phyloP scores from a whole-genome alignment of 2,888 invertebrate genomes.

The Volucella inanis region DNA sequence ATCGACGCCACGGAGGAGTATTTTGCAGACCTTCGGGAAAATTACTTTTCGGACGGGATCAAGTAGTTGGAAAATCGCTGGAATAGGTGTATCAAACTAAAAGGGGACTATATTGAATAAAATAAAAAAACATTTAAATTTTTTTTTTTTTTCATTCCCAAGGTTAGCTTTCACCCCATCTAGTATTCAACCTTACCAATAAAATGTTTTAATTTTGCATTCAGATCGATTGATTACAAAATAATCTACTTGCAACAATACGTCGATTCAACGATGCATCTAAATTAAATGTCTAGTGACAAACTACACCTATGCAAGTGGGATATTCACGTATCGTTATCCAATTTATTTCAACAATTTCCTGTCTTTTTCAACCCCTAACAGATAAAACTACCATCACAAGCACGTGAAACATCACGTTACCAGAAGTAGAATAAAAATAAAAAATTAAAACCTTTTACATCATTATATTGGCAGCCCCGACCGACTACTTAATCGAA shows the following conservation, averaged over 20 bases:
- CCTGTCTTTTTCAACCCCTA: slow-evolving; percentile 23
- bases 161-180: no score
- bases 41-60: no score
- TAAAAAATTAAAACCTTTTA: neutral
- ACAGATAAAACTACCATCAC: neutral
- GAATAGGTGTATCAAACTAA: no score
- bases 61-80: no score
- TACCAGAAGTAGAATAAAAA: slow-evolving; percentile 28
- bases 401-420: slow-evolving; percentile 26
- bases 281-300: slow-evolving; percentile 5
- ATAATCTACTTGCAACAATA: neutral
- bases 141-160: no score
- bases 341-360: slow-evolving; percentile 41
- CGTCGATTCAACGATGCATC: neutral
- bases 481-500: slow-evolving; percentile 3
- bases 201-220: no score
- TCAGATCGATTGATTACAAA: no score
- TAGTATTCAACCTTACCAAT: no score
- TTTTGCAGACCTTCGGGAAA: no score
- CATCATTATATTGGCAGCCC: slow-evolving; percentile 39
- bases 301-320: neutral
- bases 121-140: no score
- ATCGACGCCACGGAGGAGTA: no score
- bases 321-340: neutral
- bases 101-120: no score